Percentiles rank a stretch among this genome's conserved stretches.
These are phyloP conservation scores for Omphaloscelis lunosa DNA, from an alignment of 2,888 invertebrate genomes.

Conservation along the genomic window DNA sequence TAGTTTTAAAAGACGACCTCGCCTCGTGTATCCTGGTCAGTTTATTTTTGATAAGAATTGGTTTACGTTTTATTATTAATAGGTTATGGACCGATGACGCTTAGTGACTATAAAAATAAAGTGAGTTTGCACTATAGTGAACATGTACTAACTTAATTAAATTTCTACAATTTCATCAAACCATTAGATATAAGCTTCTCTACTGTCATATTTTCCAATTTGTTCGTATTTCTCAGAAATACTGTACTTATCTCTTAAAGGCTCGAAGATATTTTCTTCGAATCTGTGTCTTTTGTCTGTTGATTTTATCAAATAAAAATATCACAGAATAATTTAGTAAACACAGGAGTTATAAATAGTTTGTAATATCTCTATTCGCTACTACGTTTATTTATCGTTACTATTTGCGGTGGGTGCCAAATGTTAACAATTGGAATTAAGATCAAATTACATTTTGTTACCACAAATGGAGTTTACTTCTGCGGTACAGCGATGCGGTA, in stretches of 20 bases:
- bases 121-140: conserved; percentile 11
- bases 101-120: conserved; percentile 11
- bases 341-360: not conserved
- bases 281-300: not conserved
- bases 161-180: not conserved
- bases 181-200: not conserved
- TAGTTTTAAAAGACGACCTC: conserved; percentile 53
- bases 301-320: not conserved
- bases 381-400: conserved; percentile 25
- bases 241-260: not conserved
- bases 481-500: conserved; percentile 32
- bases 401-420: conserved; percentile 38
- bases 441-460: conserved; percentile 58
- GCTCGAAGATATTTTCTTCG: not conserved
- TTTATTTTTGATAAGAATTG: conserved; percentile 50
- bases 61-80: conserved; percentile 50
- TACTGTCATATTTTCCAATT: not conserved
- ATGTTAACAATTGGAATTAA: conserved; percentile 52
- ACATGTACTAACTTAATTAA: not conserved
- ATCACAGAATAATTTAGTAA: not conserved
- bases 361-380: conserved; percentile 6
- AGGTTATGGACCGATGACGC: conserved; percentile 15
- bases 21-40: conserved; percentile 52
- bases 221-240: not conserved
- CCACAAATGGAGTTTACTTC: conserved; percentile 47